Conservation (phyloP, 1,140 invertebrate genomes). For the Ceratina calcarata region DNA sequence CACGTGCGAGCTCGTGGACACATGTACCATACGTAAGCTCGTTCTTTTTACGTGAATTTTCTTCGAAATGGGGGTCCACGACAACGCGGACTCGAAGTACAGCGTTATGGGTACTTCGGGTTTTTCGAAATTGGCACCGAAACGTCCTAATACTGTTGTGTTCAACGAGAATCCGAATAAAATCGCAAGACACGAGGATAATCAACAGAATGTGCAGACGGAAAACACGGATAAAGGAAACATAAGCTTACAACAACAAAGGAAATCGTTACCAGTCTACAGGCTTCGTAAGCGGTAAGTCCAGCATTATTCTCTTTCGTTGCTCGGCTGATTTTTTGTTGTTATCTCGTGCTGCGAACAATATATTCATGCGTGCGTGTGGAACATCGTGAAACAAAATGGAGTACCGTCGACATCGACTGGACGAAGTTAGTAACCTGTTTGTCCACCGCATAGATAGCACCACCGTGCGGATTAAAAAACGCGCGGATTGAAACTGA, state of each 20-base stretch:
- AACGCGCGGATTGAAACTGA: not conserved
- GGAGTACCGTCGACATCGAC: conserved; percentile 12
- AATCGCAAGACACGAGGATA: conserved; percentile 58
- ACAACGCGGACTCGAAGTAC: conserved; percentile 73
- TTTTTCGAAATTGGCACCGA: conserved; percentile 69
- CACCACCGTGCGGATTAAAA: not conserved
- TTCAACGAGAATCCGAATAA: conserved; percentile 63
- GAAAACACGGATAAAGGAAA: conserved; percentile 64
- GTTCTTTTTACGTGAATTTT: not conserved
- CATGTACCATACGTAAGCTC: not conserved
- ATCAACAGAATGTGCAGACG: conserved; percentile 21
- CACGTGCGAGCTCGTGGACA: conserved; percentile 46
- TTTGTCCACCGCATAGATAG: not conserved
- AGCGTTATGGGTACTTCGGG: conserved; percentile 65
- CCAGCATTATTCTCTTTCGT: conserved; percentile 2
- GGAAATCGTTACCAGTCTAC: conserved; percentile 80
- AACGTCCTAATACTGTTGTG: conserved; percentile 68
- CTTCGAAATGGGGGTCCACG: conserved; percentile 74
- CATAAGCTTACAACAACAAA: conserved; percentile 78
- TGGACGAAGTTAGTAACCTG: not conserved
- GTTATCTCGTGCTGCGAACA: not conserved
- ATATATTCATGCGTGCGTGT: not conserved
- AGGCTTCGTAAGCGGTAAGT: conserved; percentile 77
- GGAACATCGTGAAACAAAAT: conserved; percentile 24
- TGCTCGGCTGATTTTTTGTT: not conserved